These are phyloP conservation scores for Apotomis betuletana DNA, from an alignment of 2,888 invertebrate genomes.

Conservation along the genomic window DNA sequence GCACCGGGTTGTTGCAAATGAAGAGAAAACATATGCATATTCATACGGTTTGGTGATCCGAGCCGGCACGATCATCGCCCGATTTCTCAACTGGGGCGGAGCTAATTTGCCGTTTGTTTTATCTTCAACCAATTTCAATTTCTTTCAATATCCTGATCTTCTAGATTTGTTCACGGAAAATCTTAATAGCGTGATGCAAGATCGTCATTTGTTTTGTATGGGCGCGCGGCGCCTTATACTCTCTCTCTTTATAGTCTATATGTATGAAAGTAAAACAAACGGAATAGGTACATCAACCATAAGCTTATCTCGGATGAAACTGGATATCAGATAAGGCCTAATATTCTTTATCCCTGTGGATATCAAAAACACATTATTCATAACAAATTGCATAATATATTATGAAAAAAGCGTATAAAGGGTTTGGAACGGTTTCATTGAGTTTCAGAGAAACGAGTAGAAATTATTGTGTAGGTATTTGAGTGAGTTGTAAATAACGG, in stretches of 20 bases:
- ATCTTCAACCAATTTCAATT: background rate
- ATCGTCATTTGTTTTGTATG: too few relatives aligned
- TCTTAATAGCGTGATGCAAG: too few relatives aligned
- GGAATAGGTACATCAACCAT: background rate
- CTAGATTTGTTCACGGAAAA: too few relatives aligned
- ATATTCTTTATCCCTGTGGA: slow-evolving; percentile 6
- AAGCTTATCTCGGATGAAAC: background rate
- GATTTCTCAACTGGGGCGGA: slow-evolving; percentile 25
- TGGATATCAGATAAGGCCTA: slow-evolving; percentile 3
- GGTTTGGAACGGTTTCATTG: too few relatives aligned
- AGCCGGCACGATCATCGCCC: slow-evolving; percentile 27
- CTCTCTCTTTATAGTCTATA: too few relatives aligned
- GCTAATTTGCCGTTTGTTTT: background rate
- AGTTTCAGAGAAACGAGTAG: background rate
- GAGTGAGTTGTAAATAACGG: background rate
- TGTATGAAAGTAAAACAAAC: too few relatives aligned
- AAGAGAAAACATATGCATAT: slow-evolving; percentile 37
- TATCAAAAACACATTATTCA: slow-evolving; percentile 16
- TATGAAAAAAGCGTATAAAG: background rate
- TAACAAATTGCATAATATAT: background rate
- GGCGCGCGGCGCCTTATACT: too few relatives aligned
- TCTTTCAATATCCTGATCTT: background rate
- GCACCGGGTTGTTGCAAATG: slow-evolving; percentile 32
- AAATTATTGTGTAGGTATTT: background rate
- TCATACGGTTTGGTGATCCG: slow-evolving; percentile 29